A percentile compares a stretch with the other conserved stretches of the same genome.
phyloP scores from a whole-genome alignment of 2,113 vertebrate genomes.

The Morone chrysops region DNA sequence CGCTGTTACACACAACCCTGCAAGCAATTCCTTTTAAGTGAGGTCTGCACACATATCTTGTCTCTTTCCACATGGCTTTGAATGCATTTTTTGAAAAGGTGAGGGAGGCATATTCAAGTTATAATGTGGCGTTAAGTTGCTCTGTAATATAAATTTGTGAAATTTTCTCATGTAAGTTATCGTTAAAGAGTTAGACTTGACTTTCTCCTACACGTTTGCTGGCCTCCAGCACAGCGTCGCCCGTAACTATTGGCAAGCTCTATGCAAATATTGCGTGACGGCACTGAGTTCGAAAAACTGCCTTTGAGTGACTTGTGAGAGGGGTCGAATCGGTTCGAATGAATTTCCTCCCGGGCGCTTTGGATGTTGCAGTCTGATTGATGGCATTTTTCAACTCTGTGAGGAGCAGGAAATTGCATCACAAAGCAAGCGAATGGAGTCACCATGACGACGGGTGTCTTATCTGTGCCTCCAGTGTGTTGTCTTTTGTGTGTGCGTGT shows the following conservation, averaged over 20 bases:
- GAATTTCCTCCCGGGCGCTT: slow-evolving; percentile 45
- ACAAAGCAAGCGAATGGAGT: slow-evolving; percentile 53
- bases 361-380: slow-evolving; percentile 61
- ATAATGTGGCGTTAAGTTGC: not conserved
- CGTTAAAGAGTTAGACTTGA: not conserved
- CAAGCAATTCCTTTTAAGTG: not conserved
- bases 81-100: not conserved
- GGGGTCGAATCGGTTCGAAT: slow-evolving; percentile 36
- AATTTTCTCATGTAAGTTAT: not conserved
- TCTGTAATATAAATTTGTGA: not conserved
- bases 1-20: not conserved
- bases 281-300: not conserved
- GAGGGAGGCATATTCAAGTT: not conserved
- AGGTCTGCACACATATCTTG: not conserved
- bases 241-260: not conserved
- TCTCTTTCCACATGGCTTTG: not conserved
- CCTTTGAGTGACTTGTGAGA: slow-evolving; percentile 27
- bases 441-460: slow-evolving; percentile 47
- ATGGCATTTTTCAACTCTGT: slow-evolving; percentile 55
- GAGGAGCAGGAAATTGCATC: slow-evolving; percentile 66
- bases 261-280: slow-evolving; percentile 14
- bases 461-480: slow-evolving; percentile 49
- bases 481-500: slow-evolving; percentile 13
- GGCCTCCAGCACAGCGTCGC: not conserved
- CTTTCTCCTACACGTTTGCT: not conserved